These are phyloP conservation scores for Pantherophis vulpinus DNA, from an alignment of 2,797 vertebrate species.

Conservation along the genomic window DNA sequence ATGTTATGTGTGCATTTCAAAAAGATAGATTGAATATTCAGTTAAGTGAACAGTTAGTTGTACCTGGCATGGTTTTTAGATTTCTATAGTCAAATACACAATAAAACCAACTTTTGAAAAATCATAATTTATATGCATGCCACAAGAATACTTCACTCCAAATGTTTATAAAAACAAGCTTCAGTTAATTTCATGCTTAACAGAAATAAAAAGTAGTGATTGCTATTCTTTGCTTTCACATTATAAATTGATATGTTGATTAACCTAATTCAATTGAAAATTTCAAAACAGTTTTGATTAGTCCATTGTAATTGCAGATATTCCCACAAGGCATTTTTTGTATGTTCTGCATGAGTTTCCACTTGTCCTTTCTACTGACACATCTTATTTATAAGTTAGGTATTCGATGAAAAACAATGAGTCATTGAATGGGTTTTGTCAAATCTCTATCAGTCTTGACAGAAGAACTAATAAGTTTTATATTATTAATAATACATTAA, in stretches of 20 bases:
- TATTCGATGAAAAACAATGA: conserved; percentile 34
- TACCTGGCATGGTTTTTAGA: background rate
- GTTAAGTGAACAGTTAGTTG: background rate
- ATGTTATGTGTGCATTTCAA: background rate
- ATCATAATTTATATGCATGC: background rate
- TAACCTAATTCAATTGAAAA: conserved; percentile 25
- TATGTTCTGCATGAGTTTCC: background rate
- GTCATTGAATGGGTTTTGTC: conserved; percentile 24
- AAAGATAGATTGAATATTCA: background rate
- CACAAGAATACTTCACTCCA: background rate
- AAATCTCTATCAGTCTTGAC: conserved; percentile 5
- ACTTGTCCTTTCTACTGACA: conserved; percentile 21
- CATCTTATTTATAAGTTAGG: conserved; percentile 10
- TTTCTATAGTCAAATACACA: background rate
- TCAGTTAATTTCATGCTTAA: background rate
- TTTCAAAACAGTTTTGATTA: conserved; percentile 16
- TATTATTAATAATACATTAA: conserved; percentile 18
- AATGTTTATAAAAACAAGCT: background rate
- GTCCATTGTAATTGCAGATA: background rate
- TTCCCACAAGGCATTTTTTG: background rate
- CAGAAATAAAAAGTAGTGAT: background rate
- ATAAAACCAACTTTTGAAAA: background rate
- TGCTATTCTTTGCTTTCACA: background rate
- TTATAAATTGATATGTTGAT: background rate
- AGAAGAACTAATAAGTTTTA: conserved; percentile 25